Evolutionary conservation across 2,797 vertebrate species (phyloP).

Genomic region (Loriculus beryllinus): DNA sequence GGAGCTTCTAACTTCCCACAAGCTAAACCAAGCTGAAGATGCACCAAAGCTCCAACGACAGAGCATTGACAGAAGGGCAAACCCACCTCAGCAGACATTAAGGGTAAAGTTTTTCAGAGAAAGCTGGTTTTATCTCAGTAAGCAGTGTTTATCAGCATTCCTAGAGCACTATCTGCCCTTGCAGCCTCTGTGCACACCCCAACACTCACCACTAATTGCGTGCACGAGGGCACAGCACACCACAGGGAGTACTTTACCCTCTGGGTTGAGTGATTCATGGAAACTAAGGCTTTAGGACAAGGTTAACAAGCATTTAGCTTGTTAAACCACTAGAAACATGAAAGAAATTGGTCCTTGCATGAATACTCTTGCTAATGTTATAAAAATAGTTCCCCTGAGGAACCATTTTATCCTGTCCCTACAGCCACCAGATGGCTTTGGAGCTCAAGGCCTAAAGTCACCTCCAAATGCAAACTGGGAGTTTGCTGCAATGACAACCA

Average conservation of each 20-base stretch:
- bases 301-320: background rate
- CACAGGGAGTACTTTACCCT: background rate
- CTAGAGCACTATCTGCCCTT: background rate
- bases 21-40: background rate
- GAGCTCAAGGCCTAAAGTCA: background rate
- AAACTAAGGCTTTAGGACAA: background rate
- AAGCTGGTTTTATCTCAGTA: fast-evolving
- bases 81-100: fast-evolving
- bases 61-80: background rate
- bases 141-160: background rate
- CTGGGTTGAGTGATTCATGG: fast-evolving
- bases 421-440: background rate
- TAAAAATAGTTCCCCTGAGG: background rate
- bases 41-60: background rate
- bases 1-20: background rate
- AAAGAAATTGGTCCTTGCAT: fast-evolving
- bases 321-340: background rate
- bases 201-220: background rate
- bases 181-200: background rate
- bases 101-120: background rate
- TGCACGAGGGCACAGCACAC: fast-evolving
- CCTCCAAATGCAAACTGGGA: background rate
- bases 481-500: background rate
- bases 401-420: background rate
- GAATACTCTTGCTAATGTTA: background rate